phyloP scores from a whole-genome alignment of 1,140 invertebrate genomes.

The Drosophila ercepeae region DNA sequence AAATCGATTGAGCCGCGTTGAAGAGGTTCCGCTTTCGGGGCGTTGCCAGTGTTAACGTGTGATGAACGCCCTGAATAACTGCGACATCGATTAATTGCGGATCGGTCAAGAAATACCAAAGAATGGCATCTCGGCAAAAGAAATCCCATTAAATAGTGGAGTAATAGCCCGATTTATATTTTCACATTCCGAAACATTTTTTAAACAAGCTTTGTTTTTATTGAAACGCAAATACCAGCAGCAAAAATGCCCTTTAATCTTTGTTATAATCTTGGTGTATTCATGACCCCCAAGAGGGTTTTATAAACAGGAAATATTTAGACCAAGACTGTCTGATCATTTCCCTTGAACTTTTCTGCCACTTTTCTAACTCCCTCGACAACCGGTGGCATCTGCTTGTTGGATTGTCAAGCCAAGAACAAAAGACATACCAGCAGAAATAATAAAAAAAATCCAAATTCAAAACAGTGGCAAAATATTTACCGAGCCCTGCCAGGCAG shows the following conservation, averaged over 20 bases:
- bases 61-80: constrained; percentile 51
- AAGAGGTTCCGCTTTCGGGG: constrained; percentile 29
- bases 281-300: constrained; percentile 22
- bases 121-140: constrained; percentile 3
- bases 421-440: constrained; percentile 51
- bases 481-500: constrained; percentile 61
- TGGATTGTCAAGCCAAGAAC: constrained; percentile 45
- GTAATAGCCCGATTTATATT: neutral
- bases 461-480: constrained; percentile 79
- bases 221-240: too few species aligned
- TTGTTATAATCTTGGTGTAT: constrained; percentile 9
- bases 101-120: neutral
- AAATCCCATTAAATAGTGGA: neutral
- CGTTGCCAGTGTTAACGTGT: constrained; percentile 59
- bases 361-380: constrained; percentile 31
- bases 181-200: neutral
- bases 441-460: constrained; percentile 30
- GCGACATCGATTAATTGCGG: constrained; percentile 60
- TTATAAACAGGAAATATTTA: constrained; percentile 37
- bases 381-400: constrained; percentile 34
- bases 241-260: neutral
- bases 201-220: neutral
- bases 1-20: constrained; percentile 60
- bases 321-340: constrained; percentile 38
- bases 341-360: constrained; percentile 36